Base-by-base conservation (phyloP, 2,888 invertebrate species). In the Aphidoletes aphidimyza region DNA sequence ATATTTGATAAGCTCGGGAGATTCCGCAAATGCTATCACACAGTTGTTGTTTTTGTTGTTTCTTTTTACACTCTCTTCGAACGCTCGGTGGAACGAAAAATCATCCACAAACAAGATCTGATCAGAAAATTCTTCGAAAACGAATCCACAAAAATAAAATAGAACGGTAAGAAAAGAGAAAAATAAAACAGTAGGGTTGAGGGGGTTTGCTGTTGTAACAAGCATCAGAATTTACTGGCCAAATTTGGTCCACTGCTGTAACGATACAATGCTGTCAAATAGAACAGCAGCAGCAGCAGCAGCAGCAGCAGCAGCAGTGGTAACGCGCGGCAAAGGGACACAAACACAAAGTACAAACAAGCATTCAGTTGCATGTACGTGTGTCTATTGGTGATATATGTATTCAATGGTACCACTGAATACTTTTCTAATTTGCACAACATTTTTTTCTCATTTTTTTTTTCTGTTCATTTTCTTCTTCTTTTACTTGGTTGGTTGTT, bases 401-500 rank as follows among this genome's bases (percentile, higher is more conserved):
- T 22, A 22, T 54, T 54, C 54, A 54, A 54, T 22, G 34, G 69
- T 69, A 69, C 8, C 2, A 30, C 69, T 69, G 69, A 69, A 69
- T 69, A 69, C 30, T 69, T 69, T 69, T 69, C 69, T 34, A 69
- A 69, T 69, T 69, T 30, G 69, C 69, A 69, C 69, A 69, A 54
- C 54, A 54, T 30, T 69, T 69, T 69, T 69, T 42, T 6, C 42
- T 42, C 42, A 9, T 9, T 42, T 6, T 42, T 6, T 42, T 42
- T 42, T 9, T 42, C 14, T 14, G 42, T 14, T 6, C 8, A 9
- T 42, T 42, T 42, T 42, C 14, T 42, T 42, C 14, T 14, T 6
- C 42, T 42, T 9, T 14, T 42, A 9, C 42, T 42, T 6, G 8
- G 6, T 6, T 42, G 6, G 42, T 14, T 42, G 42, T 14, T 42